Base-by-base conservation (phyloP, 2,797 vertebrate species). In the Mustela erminea region DNA sequence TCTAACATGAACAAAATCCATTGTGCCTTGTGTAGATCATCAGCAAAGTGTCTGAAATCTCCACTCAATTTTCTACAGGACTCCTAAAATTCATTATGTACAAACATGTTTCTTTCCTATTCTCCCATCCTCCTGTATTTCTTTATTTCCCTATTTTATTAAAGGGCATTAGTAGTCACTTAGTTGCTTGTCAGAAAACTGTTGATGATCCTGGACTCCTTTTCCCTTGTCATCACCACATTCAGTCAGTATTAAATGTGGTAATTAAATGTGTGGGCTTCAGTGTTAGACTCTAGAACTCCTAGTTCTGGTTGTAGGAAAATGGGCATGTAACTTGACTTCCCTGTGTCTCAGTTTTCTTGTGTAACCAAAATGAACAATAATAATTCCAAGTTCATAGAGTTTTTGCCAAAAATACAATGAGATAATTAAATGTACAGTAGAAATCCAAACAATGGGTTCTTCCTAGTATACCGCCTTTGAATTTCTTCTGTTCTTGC, bases 351-450 rank as follows among this genome's bases (percentile, higher is more conserved):
- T 91, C 54, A 72, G 29, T 62, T 87, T 90, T 41, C 20, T 87
- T n/a, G 35, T 38, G 27, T 32, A 35, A 81, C 10, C 27, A 75
- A 90, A 78, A 60, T 29, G n/a, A 60, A 41, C 29, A 80, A 80
- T 7, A 68, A 54, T 49, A 94, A 96, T 87, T 91, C 56, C 38
- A 84, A 84, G 43, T 43, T 54, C 58, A 91, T 32, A 90, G 20
- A 27, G 3, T 54, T 91, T 74, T 29, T 54, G 38, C 84, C 43
- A 87, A 89, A 93, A 43, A 74, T 89, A 9, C 21, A 46, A 46
- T 25, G 20, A 83, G 46, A 80, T 78, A 54, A 95, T 77, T 81
- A 81, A 87, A 84, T 90, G 29, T 18, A 52, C 27, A 35, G 20
- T 77, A 29, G 91, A 88, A 46, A 77, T 81, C 72, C n/a, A 66